phyloP scores from a whole-genome alignment of 2,888 invertebrate genomes.

The Apamea crenata region DNA sequence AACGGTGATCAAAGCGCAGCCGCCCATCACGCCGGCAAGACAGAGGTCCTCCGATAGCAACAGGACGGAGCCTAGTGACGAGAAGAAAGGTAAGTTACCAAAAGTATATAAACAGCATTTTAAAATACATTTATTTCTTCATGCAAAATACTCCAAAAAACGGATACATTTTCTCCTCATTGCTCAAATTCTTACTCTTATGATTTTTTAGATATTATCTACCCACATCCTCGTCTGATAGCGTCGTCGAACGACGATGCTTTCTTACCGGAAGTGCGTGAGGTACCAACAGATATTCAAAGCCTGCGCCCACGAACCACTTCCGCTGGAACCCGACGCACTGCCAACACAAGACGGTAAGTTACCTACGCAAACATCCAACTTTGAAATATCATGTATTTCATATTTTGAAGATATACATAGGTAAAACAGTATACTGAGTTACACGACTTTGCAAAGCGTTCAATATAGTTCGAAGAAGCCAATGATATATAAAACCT shows the following conservation, averaged over 20 bases:
- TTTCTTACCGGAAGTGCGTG: slow-evolving; percentile 85
- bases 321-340: slow-evolving; percentile 86
- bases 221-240: slow-evolving; percentile 69
- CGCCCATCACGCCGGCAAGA: slow-evolving; percentile 81
- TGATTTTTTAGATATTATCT: slow-evolving; percentile 43
- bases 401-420: slow-evolving; percentile 17
- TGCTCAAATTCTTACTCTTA: not conserved
- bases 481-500: slow-evolving; percentile 40
- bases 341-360: slow-evolving; percentile 87
- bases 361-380: slow-evolving; percentile 28
- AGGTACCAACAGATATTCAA: slow-evolving; percentile 79
- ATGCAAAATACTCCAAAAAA: not conserved
- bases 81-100: slow-evolving; percentile 82
- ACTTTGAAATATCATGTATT: slow-evolving; percentile 9
- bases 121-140: not conserved
- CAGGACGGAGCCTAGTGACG: slow-evolving; percentile 86
- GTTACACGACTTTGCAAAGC: slow-evolving; percentile 23
- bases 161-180: not conserved
- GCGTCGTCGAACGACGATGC: slow-evolving; percentile 85
- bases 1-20: slow-evolving; percentile 82
- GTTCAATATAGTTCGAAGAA: slow-evolving; percentile 36
- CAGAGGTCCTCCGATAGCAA: slow-evolving; percentile 91
- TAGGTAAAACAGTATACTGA: slow-evolving; percentile 21
- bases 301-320: slow-evolving; percentile 84
- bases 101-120: not conserved